Evolutionary conservation across 2,113 vertebrate species (phyloP).

Genomic region (Cyprinodon brontotheroides): DNA sequence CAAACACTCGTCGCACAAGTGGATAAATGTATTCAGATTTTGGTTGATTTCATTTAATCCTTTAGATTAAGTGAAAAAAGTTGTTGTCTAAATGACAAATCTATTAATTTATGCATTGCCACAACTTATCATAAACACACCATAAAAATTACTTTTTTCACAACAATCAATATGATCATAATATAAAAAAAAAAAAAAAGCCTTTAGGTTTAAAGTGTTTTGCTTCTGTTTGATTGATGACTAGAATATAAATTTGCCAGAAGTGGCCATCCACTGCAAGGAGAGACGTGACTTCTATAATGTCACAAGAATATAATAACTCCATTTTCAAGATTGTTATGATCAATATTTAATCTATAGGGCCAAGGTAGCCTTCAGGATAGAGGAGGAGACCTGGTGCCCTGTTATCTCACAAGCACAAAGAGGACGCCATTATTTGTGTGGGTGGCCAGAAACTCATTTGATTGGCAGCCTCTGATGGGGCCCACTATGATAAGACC

Average conservation of each 20-base stretch:
- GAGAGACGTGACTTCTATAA: conserved; percentile 32
- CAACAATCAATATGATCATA: conserved; percentile 31
- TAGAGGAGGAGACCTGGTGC: conserved; percentile 61
- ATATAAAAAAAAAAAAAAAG: conserved; percentile 1
- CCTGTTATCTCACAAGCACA: conserved; percentile 86
- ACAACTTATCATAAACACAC: background rate
- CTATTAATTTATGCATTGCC: background rate
- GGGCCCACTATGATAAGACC: conserved; percentile 79
- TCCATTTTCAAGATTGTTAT: conserved; percentile 65
- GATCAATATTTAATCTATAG: conserved; percentile 83
- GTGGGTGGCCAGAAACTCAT: conserved; percentile 75
- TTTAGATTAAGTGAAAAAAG: background rate
- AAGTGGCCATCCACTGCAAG: conserved; percentile 40
- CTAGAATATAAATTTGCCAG: conserved; percentile 51
- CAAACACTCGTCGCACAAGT: background rate
- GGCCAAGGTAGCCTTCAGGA: conserved; percentile 50
- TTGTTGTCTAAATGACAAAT: background rate
- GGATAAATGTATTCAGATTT: background rate
- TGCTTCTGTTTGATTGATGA: conserved; percentile 42
- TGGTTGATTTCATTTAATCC: background rate
- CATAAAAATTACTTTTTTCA: conserved; percentile 6
- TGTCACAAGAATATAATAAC: conserved; percentile 60
- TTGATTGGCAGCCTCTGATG: conserved; percentile 85
- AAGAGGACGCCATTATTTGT: conserved; percentile 83
- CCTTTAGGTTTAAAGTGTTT: conserved; percentile 29